Evolutionary conservation across 2,888 invertebrate genomes (phyloP).

Genomic region (Epinotia brunnichana): DNA sequence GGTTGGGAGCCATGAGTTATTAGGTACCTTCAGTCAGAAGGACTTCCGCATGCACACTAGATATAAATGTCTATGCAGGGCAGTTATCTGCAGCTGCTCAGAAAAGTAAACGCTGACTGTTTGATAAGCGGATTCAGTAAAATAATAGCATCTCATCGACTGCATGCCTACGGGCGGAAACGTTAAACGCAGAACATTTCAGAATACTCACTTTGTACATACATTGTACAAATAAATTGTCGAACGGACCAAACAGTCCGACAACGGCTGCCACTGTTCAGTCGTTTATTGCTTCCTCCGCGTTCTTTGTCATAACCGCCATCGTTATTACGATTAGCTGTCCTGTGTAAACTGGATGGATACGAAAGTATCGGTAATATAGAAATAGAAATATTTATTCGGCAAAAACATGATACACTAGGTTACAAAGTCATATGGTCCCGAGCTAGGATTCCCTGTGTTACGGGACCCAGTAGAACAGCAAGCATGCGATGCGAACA

Average conservation of each 20-base stretch:
- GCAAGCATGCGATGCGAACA: too few relatives aligned
- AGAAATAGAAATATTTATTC: too few relatives aligned
- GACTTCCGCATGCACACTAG: too few relatives aligned
- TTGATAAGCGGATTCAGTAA: conserved; percentile 51
- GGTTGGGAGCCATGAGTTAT: too few relatives aligned
- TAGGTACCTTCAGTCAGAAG: too few relatives aligned
- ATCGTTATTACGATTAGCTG: conserved; percentile 16
- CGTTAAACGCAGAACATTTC: conserved; percentile 43
- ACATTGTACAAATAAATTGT: conserved; percentile 50
- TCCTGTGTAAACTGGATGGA: neutral
- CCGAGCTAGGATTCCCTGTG: too few relatives aligned
- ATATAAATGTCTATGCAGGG: too few relatives aligned
- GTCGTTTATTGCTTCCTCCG: conserved; percentile 57
- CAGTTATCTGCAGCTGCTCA: too few relatives aligned
- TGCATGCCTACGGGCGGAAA: conserved; percentile 27
- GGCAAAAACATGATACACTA: too few relatives aligned
- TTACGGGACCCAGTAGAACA: too few relatives aligned
- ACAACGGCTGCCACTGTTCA: conserved; percentile 41
- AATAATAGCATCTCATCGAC: conserved; percentile 54
- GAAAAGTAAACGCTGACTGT: conserved; percentile 21
- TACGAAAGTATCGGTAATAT: neutral
- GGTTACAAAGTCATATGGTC: too few relatives aligned
- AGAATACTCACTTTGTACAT: conserved; percentile 24
- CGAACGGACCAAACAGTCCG: conserved; percentile 51
- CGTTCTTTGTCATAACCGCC: conserved; percentile 23